Evolutionary conservation across 2,113 vertebrate species (phyloP), one percentile per base, ranked within the genome.

Genomic region (Alligator mississippiensis): DNA sequence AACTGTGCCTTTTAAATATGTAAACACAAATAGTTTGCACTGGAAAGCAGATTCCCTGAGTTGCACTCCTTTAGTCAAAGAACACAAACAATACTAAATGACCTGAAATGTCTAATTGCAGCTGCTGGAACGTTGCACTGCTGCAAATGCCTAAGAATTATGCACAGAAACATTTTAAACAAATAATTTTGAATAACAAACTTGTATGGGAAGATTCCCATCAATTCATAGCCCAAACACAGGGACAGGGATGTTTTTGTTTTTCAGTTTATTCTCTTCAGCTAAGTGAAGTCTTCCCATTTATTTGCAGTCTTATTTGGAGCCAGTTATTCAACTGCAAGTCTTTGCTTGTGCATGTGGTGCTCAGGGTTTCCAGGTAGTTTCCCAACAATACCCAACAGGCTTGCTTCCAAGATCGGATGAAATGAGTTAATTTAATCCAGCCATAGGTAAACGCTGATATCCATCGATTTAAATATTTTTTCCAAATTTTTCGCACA

Each of bases 151-250:
- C 27, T 28, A 64, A 64, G 63, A 76, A 58, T 94, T 91, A 30
- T 83, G 92, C 80, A 63, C 72, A 11, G 54, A 79, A 66, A 4
- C 19, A 61, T 87, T 55, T 63, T 38, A 78, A 76, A 54, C 22
- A 84, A 93, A 84, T 19, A 30, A 13, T 85, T 94, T 89, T 92
- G 22, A 57, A 4, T 91, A 80, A 86, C 24, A 92, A 77, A 85
- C 80, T 11, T 63, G 38, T 94, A 54, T 64, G 77, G 78, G 90
- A 81, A 61, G 54, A 10, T 83, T 85, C 89, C 61, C 62, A 66
- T 30, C 60, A 70, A 21, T 74, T 47, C 12, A 22, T 72, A 90
- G 89, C 72, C 58, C 47, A 47, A 9, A 47, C 47, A 9, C 47
- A 47, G 47, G 47, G 47, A 47, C 47, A 47, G 8, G 47, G 8